Base-by-base conservation (phyloP, 2,888 invertebrate genomes). In the Plebejus melissa region DNA sequence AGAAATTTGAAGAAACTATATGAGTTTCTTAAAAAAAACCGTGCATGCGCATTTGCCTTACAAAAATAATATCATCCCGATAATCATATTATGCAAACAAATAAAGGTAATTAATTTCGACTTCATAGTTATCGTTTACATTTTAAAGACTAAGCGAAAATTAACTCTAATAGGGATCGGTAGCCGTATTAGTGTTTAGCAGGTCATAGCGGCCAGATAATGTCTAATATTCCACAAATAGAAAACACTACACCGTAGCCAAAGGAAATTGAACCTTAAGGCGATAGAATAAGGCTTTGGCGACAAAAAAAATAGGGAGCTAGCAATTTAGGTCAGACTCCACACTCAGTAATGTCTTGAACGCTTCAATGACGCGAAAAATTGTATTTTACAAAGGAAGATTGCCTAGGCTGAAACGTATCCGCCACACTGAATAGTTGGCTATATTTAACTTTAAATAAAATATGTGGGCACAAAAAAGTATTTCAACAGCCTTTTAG, bases 361-460 rank as follows among this genome's bases (percentile, higher is more conserved):
- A 85, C 89, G 91, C 88, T 91, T 87, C 88, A 86, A 82, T 92
- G 90, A 85, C 82, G 88, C 88, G 90, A 89, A 88, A 88, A 91
- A 90, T 89, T 90, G 88, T 85, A 86, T 89, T 88, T 90, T 91
- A 90, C 88, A 90, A 90, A 88, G 87, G 85, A 79, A 77, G 76
- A 83, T 82, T 83, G 80, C 82, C 82, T 81, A 82, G 81, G 78
- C 81, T 83, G 82, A 84, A 85, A 83, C 85, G 80, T 79, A 77
- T 78, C 76, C 77, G 74, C 76, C 75, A 72, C 74, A 79, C 74
- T 65, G 32, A 65, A 36, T 65, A 65, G 60, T 32, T 60, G 11
- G 4, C 32, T 65, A 65, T 32, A 65, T 65, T 32, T 65, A 32
- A 65, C 65, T 32, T 11, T 3, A 22, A 11, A 60, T 11, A 9